Base-by-base conservation (phyloP, 2,888 invertebrate genomes). In the Serripes groenlandicus region DNA sequence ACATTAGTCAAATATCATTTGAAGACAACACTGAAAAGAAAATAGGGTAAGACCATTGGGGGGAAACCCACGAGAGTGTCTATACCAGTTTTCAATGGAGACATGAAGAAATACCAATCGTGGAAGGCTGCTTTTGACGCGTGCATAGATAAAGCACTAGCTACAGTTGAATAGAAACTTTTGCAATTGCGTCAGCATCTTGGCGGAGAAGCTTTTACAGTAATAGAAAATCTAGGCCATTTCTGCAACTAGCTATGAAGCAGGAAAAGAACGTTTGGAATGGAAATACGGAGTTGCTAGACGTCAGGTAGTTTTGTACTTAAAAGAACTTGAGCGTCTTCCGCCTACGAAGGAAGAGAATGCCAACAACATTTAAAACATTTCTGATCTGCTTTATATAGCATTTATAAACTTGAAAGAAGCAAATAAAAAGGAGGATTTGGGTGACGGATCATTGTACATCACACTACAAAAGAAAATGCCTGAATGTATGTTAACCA, bases 401-500 rank as follows among this genome's bases (percentile, higher is more conserved):
- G 62, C 62, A 30, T 30, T 62, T 15, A 62, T 62, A 3, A 62
- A 62, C 34, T 32, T 66, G 66, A 66, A 66, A 26, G 66, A 66
- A 23, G 66, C 66, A 3, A 42, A 66, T 7, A n/a, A 66, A 32
- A 23, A 66, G 26, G 28, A 42, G 11, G 66, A 66, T 37, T 37
- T 66, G 23, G 42, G 37, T 11, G 66, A n/a, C 23, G 66, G 66
- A 9, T 42, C 42, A 3, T 66, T 66, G 18, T 66, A 66, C 23
- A 21, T 37, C 28, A 42, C 37, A n/a, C 42, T 66, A 21, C 34
- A 64, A 23, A 30, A 28, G 7, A 66, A 81, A 21, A 30, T 81
- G 56, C 68, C 81, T 18, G 77, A 81, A 30, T 26, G 60, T 21
- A 81, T 81, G 81, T 49, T 77, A 23, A 32, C 81, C 9, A 28